Percentiles rank a stretch among this genome's conserved stretches.
Evolutionary conservation across 2,888 invertebrate genomes (phyloP).

Genomic region (Hemithea aestivaria): DNA sequence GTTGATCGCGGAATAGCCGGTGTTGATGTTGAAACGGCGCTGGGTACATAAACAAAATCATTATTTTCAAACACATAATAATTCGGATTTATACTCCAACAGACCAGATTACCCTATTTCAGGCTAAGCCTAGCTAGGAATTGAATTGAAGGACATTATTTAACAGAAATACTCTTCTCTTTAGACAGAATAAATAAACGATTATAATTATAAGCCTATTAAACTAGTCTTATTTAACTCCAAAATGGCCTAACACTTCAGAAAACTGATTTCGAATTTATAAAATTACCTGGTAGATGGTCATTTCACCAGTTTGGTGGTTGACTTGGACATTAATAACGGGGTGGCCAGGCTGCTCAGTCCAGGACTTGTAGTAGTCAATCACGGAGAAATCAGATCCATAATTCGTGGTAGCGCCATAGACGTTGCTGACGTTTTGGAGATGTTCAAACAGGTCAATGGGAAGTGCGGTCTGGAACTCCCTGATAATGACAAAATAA

Average conservation of each 20-base stretch:
- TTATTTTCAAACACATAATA: no score
- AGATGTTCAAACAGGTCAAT: constrained; percentile 70
- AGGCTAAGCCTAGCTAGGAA: no score
- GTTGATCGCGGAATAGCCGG: constrained; percentile 42
- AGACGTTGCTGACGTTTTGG: constrained; percentile 42
- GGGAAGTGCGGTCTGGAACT: constrained; percentile 64
- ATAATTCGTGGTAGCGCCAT: constrained; percentile 49
- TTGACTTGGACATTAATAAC: constrained; percentile 75
- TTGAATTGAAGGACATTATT: no score
- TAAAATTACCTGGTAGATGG: constrained; percentile 60
- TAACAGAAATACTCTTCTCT: no score
- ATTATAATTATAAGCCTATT: no score
- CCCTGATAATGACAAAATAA: constrained; percentile 40
- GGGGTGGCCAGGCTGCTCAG: constrained; percentile 80
- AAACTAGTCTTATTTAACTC: no score
- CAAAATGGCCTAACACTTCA: no score
- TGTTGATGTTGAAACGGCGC: constrained; percentile 75
- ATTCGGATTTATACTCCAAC: no score
- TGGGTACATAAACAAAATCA: constrained; percentile 30
- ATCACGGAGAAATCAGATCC: constrained; percentile 54
- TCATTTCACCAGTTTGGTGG: constrained; percentile 57
- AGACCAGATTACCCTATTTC: no score
- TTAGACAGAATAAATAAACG: no score
- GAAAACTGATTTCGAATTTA: no score
- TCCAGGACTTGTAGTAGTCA: constrained; percentile 70